These are phyloP conservation scores for Leptinotarsa juncta DNA, from an alignment of 2,888 invertebrate species.

Conservation along the genomic window DNA sequence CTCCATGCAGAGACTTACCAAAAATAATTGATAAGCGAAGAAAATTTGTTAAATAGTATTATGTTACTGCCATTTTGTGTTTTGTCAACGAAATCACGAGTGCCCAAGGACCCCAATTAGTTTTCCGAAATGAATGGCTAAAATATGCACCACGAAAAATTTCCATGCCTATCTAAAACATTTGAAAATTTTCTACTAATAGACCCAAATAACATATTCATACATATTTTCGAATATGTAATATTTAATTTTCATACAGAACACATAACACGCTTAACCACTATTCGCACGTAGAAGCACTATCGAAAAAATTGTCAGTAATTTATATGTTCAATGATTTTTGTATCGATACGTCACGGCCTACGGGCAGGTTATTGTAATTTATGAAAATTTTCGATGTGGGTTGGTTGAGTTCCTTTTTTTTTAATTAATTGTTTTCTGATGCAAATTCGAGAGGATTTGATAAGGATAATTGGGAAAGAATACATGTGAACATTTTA, in stretches of 20 bases:
- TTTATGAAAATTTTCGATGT: slow-evolving; percentile 38
- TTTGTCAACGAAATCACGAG: not conserved
- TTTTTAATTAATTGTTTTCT: slow-evolving; percentile 42
- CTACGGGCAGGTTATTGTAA: slow-evolving; percentile 31
- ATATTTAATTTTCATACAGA: slow-evolving; percentile 14
- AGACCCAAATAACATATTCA: slow-evolving; percentile 11
- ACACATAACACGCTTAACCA: slow-evolving; percentile 6
- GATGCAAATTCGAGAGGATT: slow-evolving; percentile 37
- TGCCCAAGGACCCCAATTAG: not conserved
- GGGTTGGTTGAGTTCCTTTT: slow-evolving; percentile 30
- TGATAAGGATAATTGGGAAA: slow-evolving; percentile 43
- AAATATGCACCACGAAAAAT: not conserved
- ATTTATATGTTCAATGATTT: slow-evolving; percentile 25
- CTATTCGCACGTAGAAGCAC: not conserved
- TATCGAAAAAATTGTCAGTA: slow-evolving; percentile 20
- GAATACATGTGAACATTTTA: slow-evolving; percentile 41
- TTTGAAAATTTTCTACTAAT: slow-evolving; percentile 3
- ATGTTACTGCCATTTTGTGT: too few species aligned
- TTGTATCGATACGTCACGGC: slow-evolving; percentile 32
- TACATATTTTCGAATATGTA: slow-evolving; percentile 18
- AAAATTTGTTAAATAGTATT: too few species aligned
- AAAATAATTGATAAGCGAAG: too few species aligned
- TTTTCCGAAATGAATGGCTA: not conserved
- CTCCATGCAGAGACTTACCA: too few species aligned
- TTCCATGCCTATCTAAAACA: slow-evolving; percentile 8